These are phyloP conservation scores for Tokudaia tokunoshimensis DNA, from an alignment of 2,797 vertebrate genomes.

Conservation along the genomic window DNA sequence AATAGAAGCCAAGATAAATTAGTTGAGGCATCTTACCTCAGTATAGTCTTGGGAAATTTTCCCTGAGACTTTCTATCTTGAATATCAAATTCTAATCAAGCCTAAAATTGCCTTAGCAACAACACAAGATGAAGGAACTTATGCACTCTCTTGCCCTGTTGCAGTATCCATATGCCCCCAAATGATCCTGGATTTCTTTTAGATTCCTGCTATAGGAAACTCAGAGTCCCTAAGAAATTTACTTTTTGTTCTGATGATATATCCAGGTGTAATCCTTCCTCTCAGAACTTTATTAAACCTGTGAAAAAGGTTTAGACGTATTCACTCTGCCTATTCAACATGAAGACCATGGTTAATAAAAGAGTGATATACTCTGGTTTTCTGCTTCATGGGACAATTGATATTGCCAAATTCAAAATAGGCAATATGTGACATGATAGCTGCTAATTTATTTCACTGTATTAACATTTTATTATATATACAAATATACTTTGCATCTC, in stretches of 20 bases:
- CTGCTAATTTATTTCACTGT: background rate
- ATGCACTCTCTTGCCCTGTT: background rate
- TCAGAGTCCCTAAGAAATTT: background rate
- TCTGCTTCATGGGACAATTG: background rate
- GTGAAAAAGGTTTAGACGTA: background rate
- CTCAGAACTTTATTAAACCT: background rate
- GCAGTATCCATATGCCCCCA: background rate
- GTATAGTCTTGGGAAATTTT: background rate
- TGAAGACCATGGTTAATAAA: background rate
- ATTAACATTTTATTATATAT: background rate
- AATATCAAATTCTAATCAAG: background rate
- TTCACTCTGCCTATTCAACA: background rate
- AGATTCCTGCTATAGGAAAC: background rate
- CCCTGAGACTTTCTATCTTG: background rate
- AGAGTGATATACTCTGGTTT: background rate
- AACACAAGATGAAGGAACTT: background rate
- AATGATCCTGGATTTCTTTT: background rate
- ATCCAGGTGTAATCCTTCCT: background rate
- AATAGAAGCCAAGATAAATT: background rate
- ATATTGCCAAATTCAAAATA: background rate
- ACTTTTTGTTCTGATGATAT: background rate
- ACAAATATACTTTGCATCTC: background rate
- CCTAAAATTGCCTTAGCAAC: background rate
- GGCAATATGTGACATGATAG: background rate
- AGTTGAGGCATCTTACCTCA: background rate